Evolutionary conservation across 2,113 vertebrate species (phyloP), one percentile per base, ranked within the genome.

Genomic region (Thalassoma bifasciatum): DNA sequence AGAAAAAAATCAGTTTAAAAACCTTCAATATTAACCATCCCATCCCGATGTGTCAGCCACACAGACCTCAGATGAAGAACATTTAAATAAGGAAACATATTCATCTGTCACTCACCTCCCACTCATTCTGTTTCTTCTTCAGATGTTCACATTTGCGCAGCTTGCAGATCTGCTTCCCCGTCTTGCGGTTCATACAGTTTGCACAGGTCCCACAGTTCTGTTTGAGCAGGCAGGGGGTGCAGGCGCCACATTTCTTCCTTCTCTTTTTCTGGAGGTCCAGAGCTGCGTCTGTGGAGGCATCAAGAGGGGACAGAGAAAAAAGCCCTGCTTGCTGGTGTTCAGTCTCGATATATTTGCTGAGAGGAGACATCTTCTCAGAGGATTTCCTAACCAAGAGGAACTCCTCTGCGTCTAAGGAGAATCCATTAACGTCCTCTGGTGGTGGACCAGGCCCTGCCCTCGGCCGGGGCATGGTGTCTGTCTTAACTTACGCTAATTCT

Each of bases 121-220:
- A 76, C 58, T 82, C 75, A 8, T 34, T 66, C 53, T 46, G 87
- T 75, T 88, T 95, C 92, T 92, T 96, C 88, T 94, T 95, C 54
- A 97, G 94, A 86, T 93, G 89, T 13, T 95, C 91, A 65, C 95
- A 96, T 81, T 95, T 96, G 75, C 97, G 94, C 86, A 95, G 92
- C 72, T 94, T 96, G 85, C 95, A 98, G 85, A 97, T 96, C 88
- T 97, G 96, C 81, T 98, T 96, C 23, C 95, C 92, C 0, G 94
- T 95, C 78, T 92, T 95, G 53, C 95, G 95, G 84, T 97, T 97
- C 63, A 94, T 68, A 66, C 96, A 98, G 93, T 94, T 96, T 69
- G 84, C 86, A 42, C 96, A 98, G n/a, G 81, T 80, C 7, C 96
- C 94, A 0, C 96, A 98, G 88, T 96, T 96, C 40, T 94, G 93